Percentiles rank a stretch among this genome's conserved stretches.
Conservation (phyloP, 1,140 invertebrate species). For the Arctopsyche grandis region DNA sequence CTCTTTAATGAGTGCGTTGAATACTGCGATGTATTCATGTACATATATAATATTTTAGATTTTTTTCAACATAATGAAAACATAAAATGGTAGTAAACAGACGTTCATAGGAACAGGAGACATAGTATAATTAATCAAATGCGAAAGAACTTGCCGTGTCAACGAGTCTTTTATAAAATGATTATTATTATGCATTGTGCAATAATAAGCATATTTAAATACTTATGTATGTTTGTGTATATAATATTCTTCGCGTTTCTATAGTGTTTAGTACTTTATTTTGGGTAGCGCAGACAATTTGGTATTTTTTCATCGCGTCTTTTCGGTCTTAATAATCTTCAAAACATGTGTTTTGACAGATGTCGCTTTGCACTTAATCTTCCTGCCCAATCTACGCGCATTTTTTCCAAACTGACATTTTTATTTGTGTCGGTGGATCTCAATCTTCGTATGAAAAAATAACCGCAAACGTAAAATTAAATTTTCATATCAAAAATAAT, state of each 20-base stretch:
- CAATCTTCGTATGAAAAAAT: conserved; percentile 19
- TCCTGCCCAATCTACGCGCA: conserved; percentile 51
- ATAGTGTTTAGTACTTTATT: conserved; percentile 12
- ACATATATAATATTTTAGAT: no score
- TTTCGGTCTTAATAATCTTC: conserved; percentile 42
- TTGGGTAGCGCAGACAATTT: conserved; percentile 29
- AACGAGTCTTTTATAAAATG: not conserved
- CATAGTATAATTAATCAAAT: not conserved
- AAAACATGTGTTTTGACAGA: conserved; percentile 54
- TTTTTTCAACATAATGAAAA: conserved; percentile 3
- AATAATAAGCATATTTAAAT: no score
- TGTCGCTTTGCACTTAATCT: conserved; percentile 53
- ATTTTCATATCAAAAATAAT: not conserved
- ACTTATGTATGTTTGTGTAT: not conserved
- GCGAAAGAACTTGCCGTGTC: not conserved
- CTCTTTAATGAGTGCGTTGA: no score
- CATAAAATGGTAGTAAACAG: not conserved
- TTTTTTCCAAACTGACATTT: conserved; percentile 39
- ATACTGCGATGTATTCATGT: no score
- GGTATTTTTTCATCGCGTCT: conserved; percentile 40
- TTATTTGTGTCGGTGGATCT: conserved; percentile 31
- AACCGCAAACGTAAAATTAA: not conserved
- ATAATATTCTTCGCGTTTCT: not conserved
- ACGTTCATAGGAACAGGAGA: not conserved
- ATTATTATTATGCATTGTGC: no score